Evolutionary conservation across 2,797 vertebrate genomes (phyloP).

Genomic region (Xyrichtys novacula): DNA sequence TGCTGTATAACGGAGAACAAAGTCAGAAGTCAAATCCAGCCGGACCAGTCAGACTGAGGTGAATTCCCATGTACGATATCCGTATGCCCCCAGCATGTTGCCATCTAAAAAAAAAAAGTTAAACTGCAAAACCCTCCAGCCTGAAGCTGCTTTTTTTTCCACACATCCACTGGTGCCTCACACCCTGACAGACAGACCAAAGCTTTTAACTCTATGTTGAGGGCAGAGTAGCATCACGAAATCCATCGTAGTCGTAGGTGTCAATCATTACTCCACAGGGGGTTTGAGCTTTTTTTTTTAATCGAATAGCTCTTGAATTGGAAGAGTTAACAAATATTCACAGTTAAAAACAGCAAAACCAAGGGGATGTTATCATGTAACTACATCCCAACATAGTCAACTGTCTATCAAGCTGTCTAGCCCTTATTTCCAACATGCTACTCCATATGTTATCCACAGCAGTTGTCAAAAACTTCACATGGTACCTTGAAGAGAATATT

Average conservation of each 20-base stretch:
- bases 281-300: neutral
- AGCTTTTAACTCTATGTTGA: slow-evolving; percentile 29
- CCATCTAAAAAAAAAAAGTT: slow-evolving; percentile 27
- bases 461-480: neutral
- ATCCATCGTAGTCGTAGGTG: too few species aligned
- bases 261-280: neutral
- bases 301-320: neutral
- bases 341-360: too few species aligned
- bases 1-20: slow-evolving; percentile 6
- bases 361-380: too few species aligned
- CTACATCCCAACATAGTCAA: too few species aligned
- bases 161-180: slow-evolving; percentile 17
- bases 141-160: slow-evolving; percentile 26
- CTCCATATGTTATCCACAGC: too few species aligned
- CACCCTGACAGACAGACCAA: slow-evolving; percentile 39
- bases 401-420: too few species aligned
- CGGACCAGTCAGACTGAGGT: slow-evolving; percentile 20
- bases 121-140: slow-evolving; percentile 18
- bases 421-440: too few species aligned
- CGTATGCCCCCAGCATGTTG: slow-evolving; percentile 1
- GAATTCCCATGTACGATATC: slow-evolving; percentile 20
- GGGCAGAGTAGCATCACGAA: neutral
- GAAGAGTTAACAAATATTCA: too few species aligned
- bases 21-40: slow-evolving; percentile 25
- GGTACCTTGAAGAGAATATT: neutral